Percentiles rank a stretch among this genome's conserved stretches.
Conservation (phyloP, 2,797 vertebrate genomes). For the Gymnothorax reevesii region DNA sequence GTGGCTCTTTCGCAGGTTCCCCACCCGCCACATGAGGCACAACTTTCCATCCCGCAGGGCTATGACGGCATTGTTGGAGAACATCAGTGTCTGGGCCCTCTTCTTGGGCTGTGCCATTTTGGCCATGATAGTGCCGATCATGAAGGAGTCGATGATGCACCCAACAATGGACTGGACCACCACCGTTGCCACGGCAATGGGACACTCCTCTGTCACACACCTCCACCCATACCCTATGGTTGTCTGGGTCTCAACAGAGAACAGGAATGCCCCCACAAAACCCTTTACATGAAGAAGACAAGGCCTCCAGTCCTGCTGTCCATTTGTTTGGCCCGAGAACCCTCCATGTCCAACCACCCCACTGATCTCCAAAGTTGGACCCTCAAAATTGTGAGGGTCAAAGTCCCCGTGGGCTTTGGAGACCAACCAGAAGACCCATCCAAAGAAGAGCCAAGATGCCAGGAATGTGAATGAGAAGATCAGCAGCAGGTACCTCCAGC, state of each 20-base stretch:
- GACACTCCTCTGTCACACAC: constrained; percentile 92
- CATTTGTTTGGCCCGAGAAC: not conserved
- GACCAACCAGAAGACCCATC: constrained; percentile 87
- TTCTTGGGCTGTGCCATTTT: constrained; percentile 96
- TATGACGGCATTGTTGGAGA: constrained; percentile 85
- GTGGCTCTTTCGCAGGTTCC: constrained; percentile 92
- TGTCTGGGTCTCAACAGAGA: constrained; percentile 93
- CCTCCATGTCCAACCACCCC: constrained; percentile 29
- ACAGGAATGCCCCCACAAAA: constrained; percentile 90
- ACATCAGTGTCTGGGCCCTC: constrained; percentile 87
- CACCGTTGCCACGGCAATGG: constrained; percentile 84
- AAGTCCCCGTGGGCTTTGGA: constrained; percentile 86
- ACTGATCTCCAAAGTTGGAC: constrained; percentile 45
- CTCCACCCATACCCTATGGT: constrained; percentile 92
- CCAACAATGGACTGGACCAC: constrained; percentile 92
- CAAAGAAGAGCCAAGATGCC: constrained; percentile 88
- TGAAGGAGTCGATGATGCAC: constrained; percentile 93
- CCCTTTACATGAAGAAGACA: constrained; percentile 90
- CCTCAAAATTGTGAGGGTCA: constrained; percentile 61
- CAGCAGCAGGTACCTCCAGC: constrained; percentile 89
- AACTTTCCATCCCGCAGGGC: constrained; percentile 86
- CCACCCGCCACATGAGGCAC: constrained; percentile 92
- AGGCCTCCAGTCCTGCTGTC: constrained; percentile 73
- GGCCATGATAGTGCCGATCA: constrained; percentile 96
- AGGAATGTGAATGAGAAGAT: constrained; percentile 89